phyloP scores from a whole-genome alignment of 2,113 vertebrate species.

The Pterocles gutturalis region DNA sequence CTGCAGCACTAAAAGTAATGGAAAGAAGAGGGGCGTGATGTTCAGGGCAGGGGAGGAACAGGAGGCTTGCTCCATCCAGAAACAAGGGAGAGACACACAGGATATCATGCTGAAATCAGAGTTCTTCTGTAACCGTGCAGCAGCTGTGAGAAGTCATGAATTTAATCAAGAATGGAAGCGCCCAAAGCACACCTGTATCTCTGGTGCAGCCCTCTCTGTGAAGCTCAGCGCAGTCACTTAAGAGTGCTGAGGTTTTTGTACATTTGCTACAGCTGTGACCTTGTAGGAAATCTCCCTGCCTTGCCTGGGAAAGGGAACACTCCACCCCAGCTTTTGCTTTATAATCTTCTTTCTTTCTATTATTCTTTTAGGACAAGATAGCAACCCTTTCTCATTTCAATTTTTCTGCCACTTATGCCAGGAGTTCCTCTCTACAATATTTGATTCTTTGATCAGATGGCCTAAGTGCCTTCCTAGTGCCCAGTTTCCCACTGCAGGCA shows the following conservation, averaged over 20 bases:
- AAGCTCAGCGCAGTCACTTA: neutral
- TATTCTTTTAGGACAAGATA: neutral
- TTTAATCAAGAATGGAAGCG: neutral
- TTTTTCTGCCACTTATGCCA: neutral
- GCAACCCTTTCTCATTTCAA: neutral
- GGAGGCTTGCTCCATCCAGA: neutral
- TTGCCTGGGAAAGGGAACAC: neutral
- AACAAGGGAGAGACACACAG: fast-evolving
- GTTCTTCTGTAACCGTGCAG: fast-evolving
- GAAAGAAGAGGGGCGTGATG: neutral
- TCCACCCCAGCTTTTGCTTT: neutral
- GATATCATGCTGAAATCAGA: fast-evolving
- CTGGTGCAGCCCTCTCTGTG: neutral
- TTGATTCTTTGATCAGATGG: neutral
- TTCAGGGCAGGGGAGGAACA: neutral
- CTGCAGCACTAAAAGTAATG: neutral
- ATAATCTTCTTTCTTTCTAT: neutral
- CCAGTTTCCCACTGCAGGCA: neutral
- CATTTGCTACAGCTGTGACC: neutral
- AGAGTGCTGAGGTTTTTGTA: neutral
- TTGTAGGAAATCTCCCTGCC: neutral
- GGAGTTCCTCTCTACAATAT: neutral
- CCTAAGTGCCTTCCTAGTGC: neutral
- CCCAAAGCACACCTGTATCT: neutral
- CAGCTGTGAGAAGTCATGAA: neutral